Conservation (phyloP, 1,140 invertebrate species). For the Lerema accius region DNA sequence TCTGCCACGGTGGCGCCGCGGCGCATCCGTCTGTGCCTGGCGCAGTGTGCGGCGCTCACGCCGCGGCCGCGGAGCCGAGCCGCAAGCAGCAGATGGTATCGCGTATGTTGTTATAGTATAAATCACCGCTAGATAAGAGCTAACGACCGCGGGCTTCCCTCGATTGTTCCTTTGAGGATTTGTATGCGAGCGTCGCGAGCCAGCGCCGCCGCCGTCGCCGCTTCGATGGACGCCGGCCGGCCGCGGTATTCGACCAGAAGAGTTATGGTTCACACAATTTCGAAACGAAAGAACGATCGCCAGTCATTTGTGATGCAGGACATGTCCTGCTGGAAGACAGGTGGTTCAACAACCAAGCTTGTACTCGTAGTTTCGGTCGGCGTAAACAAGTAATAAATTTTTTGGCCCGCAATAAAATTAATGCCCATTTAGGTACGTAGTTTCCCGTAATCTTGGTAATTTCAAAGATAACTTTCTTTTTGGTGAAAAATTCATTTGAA, state of each 20-base stretch:
- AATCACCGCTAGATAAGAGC: slow-evolving; percentile 30
- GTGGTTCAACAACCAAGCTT: too few species aligned
- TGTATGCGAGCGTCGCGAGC: slow-evolving; percentile 29
- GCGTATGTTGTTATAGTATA: slow-evolving; percentile 32
- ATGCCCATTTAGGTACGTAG: too few species aligned
- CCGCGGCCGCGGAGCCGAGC: slow-evolving; percentile 12
- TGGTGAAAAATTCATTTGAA: too few species aligned
- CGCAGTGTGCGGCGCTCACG: neutral
- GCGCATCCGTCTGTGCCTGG: neutral
- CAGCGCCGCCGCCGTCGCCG: neutral
- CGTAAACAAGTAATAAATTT: too few species aligned
- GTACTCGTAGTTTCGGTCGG: too few species aligned
- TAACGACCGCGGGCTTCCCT: slow-evolving; percentile 31
- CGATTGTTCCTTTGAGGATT: slow-evolving; percentile 23
- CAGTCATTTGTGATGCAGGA: neutral
- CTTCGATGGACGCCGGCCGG: neutral
- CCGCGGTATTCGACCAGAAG: neutral
- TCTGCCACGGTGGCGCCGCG: too few species aligned
- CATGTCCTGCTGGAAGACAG: neutral
- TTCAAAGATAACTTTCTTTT: too few species aligned
- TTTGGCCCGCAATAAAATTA: too few species aligned
- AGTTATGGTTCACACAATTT: neutral
- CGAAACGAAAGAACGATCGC: neutral
- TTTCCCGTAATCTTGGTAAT: too few species aligned
- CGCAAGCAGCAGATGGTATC: slow-evolving; percentile 24